Evolutionary conservation across 2,797 vertebrate genomes (phyloP).

Genomic region (Enteromius mattozi): DNA sequence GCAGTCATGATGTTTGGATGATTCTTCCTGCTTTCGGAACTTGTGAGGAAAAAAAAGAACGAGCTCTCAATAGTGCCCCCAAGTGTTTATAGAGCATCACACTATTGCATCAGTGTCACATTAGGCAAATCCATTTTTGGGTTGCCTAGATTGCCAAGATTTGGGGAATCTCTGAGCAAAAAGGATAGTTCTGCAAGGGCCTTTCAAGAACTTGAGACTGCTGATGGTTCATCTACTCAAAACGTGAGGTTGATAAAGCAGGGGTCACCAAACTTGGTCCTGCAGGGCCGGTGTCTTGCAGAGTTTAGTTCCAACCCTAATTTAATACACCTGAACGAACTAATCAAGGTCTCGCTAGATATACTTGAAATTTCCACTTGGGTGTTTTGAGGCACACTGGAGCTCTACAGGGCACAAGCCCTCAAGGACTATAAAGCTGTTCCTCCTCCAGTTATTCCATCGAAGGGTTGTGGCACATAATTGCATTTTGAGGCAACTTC

Average conservation of each 20-base stretch:
- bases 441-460: not conserved
- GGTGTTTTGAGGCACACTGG: no score
- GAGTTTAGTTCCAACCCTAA: no score
- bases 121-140: not conserved
- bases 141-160: not conserved
- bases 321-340: no score
- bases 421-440: not conserved
- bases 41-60: not conserved
- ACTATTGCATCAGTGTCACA: not conserved
- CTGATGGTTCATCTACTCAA: not conserved
- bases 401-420: no score
- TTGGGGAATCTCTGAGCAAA: not conserved
- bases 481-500: not conserved
- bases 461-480: not conserved
- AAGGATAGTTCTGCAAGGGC: not conserved
- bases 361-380: no score
- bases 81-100: conserved; percentile 7
- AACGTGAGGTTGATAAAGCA: not conserved
- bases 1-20: not conserved
- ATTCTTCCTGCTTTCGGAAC: not conserved
- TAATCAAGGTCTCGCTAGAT: no score
- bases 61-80: conserved; percentile 2
- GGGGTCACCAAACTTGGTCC: no score
- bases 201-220: not conserved
- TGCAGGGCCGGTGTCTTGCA: no score